phyloP scores from a whole-genome alignment of 2,113 vertebrate species.

The Hemibates koningsi region DNA sequence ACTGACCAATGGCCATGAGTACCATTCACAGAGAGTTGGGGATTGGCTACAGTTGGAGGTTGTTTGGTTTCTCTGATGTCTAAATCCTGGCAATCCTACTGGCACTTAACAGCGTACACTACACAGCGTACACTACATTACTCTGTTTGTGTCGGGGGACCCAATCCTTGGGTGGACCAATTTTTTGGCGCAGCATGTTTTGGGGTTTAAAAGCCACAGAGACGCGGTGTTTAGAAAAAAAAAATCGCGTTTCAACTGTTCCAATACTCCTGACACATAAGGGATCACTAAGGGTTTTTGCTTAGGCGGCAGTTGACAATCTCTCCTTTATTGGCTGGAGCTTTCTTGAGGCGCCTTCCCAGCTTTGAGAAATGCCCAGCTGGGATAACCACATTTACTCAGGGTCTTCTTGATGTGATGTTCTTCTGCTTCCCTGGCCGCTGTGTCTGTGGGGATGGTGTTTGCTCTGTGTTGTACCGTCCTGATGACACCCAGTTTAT shows the following conservation, averaged over 20 bases:
- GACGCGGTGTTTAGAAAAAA: rapidly evolving
- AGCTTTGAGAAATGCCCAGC: background rate
- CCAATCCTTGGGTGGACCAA: background rate
- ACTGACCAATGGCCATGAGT: background rate
- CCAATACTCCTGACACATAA: background rate
- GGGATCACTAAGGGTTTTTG: background rate
- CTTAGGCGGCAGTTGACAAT: rapidly evolving
- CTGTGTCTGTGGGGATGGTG: background rate
- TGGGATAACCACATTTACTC: background rate
- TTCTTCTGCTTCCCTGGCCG: background rate
- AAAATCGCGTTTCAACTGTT: background rate
- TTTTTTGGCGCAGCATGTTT: background rate
- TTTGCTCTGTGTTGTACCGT: background rate
- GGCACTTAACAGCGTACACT: background rate
- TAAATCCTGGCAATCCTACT: background rate
- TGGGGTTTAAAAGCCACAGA: background rate
- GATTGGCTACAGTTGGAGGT: background rate
- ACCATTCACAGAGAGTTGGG: background rate
- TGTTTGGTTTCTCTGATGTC: background rate
- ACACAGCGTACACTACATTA: background rate
- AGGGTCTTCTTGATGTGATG: background rate
- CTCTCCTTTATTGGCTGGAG: background rate
- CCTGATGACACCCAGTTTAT: background rate
- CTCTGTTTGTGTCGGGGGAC: background rate
- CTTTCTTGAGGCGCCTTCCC: background rate